These are phyloP conservation scores for Brachypteracias leptosomus DNA, from an alignment of 2,113 vertebrate genomes.

Conservation along the genomic window DNA sequence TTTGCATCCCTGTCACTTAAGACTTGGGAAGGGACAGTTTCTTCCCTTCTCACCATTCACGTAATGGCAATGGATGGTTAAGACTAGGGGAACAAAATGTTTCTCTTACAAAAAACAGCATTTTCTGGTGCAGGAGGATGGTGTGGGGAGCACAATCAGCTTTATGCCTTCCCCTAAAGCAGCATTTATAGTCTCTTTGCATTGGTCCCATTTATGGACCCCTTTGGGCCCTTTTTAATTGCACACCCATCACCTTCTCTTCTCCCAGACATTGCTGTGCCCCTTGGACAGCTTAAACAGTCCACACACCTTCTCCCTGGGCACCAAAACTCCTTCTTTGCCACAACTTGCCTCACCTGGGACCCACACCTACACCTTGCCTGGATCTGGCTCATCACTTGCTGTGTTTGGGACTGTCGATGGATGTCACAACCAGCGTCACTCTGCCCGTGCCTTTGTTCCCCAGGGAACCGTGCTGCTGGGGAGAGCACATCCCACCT, in stretches of 20 bases:
- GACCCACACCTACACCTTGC: neutral
- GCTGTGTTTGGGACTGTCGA: neutral
- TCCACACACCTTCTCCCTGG: neutral
- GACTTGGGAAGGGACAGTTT: neutral
- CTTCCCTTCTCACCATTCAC: neutral
- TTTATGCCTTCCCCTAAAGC: neutral
- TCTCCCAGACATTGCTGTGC: neutral
- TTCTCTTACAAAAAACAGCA: neutral
- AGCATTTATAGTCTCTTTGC: neutral
- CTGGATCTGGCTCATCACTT: accelerated
- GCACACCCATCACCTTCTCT: neutral
- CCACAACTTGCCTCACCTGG: neutral
- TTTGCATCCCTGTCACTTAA: neutral
- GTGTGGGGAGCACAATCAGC: neutral
- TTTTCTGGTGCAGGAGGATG: neutral
- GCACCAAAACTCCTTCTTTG: neutral
- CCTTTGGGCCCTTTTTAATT: neutral
- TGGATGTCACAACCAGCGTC: neutral
- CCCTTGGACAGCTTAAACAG: neutral
- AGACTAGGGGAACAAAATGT: neutral
- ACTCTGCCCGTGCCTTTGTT: neutral
- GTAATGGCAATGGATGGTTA: neutral
- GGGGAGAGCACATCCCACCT: neutral
- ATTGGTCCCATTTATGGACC: neutral
- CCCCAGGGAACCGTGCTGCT: accelerated